A percentile compares a stretch with the other conserved stretches of the same genome.
Conservation (phyloP, 2,797 vertebrate species). For the Malurus leucopterus region DNA sequence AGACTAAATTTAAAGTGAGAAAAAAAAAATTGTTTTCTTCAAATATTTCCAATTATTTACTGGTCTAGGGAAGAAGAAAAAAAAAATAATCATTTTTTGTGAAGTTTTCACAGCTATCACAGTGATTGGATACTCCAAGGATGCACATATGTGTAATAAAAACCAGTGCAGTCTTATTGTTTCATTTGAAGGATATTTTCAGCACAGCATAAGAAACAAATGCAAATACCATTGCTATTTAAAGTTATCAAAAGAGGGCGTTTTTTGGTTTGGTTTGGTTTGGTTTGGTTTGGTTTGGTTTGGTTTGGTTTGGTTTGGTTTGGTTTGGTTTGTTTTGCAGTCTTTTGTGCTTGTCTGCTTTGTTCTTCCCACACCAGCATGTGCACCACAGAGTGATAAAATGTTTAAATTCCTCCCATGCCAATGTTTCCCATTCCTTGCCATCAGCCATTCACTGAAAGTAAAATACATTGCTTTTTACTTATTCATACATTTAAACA, state of each 20-base stretch:
- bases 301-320: not conserved
- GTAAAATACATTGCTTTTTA: not conserved
- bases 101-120: not conserved
- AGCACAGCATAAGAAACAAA: not conserved
- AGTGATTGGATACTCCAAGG: not conserved
- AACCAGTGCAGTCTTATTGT: not conserved
- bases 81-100: not conserved
- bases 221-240: not conserved
- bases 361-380: not conserved
- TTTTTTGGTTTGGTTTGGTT: not conserved
- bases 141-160: not conserved
- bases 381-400: not conserved
- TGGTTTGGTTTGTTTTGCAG: not conserved
- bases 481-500: not conserved
- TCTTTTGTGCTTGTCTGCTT: not conserved
- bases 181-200: not conserved
- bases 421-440: not conserved
- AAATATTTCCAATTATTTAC: not conserved
- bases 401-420: not conserved
- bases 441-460: not conserved
- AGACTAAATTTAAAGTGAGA: not conserved
- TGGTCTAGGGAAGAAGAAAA: not conserved
- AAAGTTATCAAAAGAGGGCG: not conserved
- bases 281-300: too few relatives aligned
- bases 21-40: conserved; percentile 3